Evolutionary conservation across 2,888 invertebrate genomes (phyloP), one percentile per base, ranked within the genome.

Genomic region (Scaptodrosophila latifasciaeformis): DNA sequence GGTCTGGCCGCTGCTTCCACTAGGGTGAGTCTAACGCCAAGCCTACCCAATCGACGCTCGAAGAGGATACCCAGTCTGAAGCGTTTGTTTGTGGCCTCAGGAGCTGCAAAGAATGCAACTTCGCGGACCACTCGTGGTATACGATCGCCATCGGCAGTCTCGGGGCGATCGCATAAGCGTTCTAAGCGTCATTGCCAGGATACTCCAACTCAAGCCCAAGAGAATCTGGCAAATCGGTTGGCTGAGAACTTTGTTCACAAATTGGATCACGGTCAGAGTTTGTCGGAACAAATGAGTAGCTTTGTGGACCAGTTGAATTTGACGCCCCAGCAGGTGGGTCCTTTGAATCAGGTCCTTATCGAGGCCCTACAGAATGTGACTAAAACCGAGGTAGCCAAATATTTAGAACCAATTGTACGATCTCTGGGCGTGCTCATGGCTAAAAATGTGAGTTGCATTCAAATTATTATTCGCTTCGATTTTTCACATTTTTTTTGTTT

Each of bases 361-460:
- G 76, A 83, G 49, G 77, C 81, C 4, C 53, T 85, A 45, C 74
- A 82, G 30, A 65, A 70, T 7, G 79, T 83, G 9, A 82, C 84
- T 7, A 78, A 82, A 10, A 56, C 69, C 2, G 57, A 75, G 39
- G 58, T 72, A 9, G 2, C 34, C n/a, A n/a, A n/a, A n/a, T n/a
- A n/a, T n/a, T n/a, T n/a, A n/a, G n/a, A n/a, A n/a, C n/a, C n/a
- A n/a, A n/a, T n/a, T n/a, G n/a, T n/a, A n/a, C n/a, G n/a, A n/a
- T n/a, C n/a, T n/a, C n/a, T n/a, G n/a, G n/a, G n/a, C n/a, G n/a
- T n/a, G n/a, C n/a, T n/a, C n/a, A n/a, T n/a, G n/a, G n/a, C n/a
- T n/a, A n/a, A n/a, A n/a, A n/a, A n/a, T n/a, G n/a, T n/a, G n/a
- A n/a, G n/a, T n/a, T n/a, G n/a, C n/a, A n/a, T n/a, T n/a, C n/a